A percentile compares a stretch with the other conserved stretches of the same genome.
phyloP scores from a whole-genome alignment of 2,797 vertebrate species.

The Ptychadena robeensis region DNA sequence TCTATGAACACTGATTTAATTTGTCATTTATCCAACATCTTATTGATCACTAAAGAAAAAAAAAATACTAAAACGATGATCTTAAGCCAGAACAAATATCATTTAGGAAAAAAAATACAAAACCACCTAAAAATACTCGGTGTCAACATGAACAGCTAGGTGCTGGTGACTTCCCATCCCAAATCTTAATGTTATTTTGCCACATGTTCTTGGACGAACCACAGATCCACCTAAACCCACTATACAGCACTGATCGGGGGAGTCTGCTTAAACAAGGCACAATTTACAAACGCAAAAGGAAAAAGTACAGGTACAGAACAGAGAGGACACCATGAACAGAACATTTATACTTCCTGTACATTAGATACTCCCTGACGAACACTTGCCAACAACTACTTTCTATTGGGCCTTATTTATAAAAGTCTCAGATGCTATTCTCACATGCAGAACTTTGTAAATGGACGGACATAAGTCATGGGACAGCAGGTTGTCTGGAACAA shows the following conservation, averaged over 20 bases:
- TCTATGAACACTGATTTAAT: conserved; percentile 27
- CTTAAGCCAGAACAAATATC: not conserved
- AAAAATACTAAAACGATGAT: conserved; percentile 19
- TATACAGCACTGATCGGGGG: not conserved
- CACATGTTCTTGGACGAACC: not conserved
- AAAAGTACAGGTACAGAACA: not conserved
- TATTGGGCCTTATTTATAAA: not conserved
- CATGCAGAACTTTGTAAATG: no score
- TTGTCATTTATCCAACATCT: not conserved
- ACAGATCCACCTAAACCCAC: not conserved
- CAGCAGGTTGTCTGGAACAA: no score
- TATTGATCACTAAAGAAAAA: conserved; percentile 16
- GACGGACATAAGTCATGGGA: no score
- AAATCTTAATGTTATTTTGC: not conserved
- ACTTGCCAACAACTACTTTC: not conserved
- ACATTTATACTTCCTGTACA: not conserved
- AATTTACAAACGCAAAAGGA: not conserved
- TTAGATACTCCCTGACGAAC: not conserved
- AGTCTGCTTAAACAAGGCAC: conserved; percentile 27
- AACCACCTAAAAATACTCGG: not conserved
- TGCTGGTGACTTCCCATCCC: conserved; percentile 8
- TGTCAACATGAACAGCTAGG: not conserved
- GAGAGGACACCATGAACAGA: not conserved
- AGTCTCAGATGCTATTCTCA: no score
- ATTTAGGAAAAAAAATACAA: not conserved